phyloP scores from a whole-genome alignment of 2,888 invertebrate species.

The Cerceris ruficornis region DNA sequence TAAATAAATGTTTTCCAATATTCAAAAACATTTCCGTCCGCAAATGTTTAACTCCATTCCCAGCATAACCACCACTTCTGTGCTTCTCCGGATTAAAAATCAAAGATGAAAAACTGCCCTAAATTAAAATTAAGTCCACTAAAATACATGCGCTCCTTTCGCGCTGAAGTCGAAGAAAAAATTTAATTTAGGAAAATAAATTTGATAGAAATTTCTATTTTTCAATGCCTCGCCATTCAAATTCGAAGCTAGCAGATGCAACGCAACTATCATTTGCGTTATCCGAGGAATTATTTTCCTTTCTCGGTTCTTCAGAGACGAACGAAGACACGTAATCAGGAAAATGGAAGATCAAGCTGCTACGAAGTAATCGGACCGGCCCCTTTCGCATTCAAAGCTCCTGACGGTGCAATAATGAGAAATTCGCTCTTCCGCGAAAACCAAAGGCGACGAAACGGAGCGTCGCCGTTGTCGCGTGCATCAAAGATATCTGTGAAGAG shows the following conservation, averaged over 20 bases:
- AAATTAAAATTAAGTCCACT: too few relatives aligned
- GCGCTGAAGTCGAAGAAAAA: too few relatives aligned
- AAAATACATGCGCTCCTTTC: too few relatives aligned
- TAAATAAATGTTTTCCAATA: too few relatives aligned
- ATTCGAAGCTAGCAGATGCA: not conserved
- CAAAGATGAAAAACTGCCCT: too few relatives aligned
- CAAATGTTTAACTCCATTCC: too few relatives aligned
- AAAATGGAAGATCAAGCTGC: conserved; percentile 43
- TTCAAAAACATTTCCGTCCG: too few relatives aligned
- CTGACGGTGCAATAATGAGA: conserved; percentile 56
- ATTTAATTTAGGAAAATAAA: too few relatives aligned
- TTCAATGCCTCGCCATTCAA: too few relatives aligned
- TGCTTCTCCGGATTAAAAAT: too few relatives aligned
- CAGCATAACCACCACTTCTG: too few relatives aligned
- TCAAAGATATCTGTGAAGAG: conserved; percentile 10
- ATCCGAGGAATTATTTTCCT: conserved; percentile 15
- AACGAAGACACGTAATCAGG: conserved; percentile 29
- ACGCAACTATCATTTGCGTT: conserved; percentile 1
- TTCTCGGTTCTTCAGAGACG: not conserved
- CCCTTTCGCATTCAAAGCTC: conserved; percentile 24
- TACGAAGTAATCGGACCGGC: conserved; percentile 29
- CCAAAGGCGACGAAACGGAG: conserved; percentile 16
- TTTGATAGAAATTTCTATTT: too few relatives aligned
- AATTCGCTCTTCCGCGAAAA: conserved; percentile 36
- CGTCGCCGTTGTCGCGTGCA: not conserved